phyloP scores from a whole-genome alignment of 2,113 vertebrate genomes.

The Agelaius tricolor region DNA sequence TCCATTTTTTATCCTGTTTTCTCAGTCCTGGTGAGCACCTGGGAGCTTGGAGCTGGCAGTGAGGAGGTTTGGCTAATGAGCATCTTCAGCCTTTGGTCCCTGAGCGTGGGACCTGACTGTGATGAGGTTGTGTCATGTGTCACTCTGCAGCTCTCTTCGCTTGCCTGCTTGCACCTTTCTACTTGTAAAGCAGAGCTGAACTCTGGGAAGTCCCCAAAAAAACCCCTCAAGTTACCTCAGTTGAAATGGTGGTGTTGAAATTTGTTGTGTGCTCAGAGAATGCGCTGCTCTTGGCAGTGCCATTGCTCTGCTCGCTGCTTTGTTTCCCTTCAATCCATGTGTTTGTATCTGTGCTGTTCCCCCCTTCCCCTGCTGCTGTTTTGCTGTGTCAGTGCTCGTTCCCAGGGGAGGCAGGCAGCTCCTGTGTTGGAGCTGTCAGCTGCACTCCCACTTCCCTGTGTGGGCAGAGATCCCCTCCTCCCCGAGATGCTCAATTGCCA shows the following conservation, averaged over 20 bases:
- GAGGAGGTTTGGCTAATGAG: not conserved
- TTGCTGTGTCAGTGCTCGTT: not conserved
- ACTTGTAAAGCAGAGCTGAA: not conserved
- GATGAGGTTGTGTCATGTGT: not conserved
- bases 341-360: not conserved
- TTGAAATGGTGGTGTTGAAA: not conserved
- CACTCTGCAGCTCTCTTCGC: not conserved
- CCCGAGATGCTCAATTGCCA: rapidly evolving
- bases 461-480: not conserved
- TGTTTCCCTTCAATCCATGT: rapidly evolving
- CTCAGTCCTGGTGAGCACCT: not conserved
- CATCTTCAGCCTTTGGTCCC: not conserved
- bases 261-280: not conserved
- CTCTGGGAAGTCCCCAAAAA: not conserved
- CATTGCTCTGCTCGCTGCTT: not conserved
- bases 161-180: not conserved
- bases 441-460: not conserved
- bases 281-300: not conserved
- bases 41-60: not conserved
- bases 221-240: rapidly evolving
- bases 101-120: rapidly evolving
- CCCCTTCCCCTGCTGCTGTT: not conserved
- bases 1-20: not conserved
- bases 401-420: not conserved
- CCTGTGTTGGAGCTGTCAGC: not conserved